phyloP scores from a whole-genome alignment of 1,140 invertebrate species.

The Polyergus mexicanus region DNA sequence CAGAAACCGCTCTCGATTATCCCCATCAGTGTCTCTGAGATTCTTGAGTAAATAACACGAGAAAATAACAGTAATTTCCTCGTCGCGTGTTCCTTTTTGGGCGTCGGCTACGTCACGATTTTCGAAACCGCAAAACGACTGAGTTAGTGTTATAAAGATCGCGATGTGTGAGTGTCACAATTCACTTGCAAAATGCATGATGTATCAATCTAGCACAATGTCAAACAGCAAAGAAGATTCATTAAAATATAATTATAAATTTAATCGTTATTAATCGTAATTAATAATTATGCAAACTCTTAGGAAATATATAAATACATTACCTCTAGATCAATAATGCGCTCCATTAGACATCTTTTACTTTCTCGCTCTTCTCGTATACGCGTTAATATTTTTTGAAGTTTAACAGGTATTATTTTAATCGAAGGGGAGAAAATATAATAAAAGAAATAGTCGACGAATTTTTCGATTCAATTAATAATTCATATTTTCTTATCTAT shows the following conservation, averaged over 20 bases:
- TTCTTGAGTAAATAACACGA: slow-evolving; percentile 23
- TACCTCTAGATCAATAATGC: too few relatives aligned
- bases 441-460: too few relatives aligned
- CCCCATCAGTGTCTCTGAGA: neutral
- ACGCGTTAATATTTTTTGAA: neutral
- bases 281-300: too few relatives aligned
- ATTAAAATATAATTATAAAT: too few relatives aligned
- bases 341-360: neutral
- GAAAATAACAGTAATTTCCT: slow-evolving; percentile 43
- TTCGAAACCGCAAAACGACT: slow-evolving; percentile 54
- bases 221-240: too few relatives aligned
- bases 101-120: neutral
- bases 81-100: neutral
- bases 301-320: too few relatives aligned
- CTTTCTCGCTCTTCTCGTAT: neutral
- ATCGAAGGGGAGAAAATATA: too few relatives aligned
- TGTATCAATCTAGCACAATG: neutral
- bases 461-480: too few relatives aligned
- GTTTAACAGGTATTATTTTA: neutral
- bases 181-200: slow-evolving; percentile 18
- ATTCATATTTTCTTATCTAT: slow-evolving; percentile 58
- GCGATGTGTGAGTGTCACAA: neutral
- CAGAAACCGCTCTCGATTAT: slow-evolving; percentile 24
- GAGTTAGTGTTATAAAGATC: slow-evolving; percentile 30
- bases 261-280: too few relatives aligned